Percentiles rank a stretch among this genome's conserved stretches.
These are phyloP conservation scores for Struthio camelus DNA, from an alignment of 2,113 vertebrate species.

Conservation along the genomic window DNA sequence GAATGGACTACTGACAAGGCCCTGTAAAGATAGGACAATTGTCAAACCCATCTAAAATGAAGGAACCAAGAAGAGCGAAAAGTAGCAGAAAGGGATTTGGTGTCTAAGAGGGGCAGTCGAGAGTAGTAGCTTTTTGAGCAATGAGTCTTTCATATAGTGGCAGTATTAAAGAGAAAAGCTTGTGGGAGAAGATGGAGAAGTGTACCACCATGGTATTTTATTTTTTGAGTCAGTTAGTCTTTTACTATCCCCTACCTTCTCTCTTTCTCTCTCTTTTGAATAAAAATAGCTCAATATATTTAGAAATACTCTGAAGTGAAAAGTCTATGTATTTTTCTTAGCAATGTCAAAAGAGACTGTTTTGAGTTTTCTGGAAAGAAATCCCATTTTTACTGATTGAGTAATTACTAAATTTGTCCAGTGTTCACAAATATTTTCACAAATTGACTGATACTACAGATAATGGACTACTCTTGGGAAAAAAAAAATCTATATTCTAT, in stretches of 20 bases:
- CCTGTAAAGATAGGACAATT: neutral
- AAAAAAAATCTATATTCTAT: neutral
- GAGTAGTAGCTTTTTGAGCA: neutral
- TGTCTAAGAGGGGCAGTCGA: neutral
- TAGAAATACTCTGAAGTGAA: neutral
- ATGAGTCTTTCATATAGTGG: neutral
- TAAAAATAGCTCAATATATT: neutral
- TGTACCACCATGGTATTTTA: neutral
- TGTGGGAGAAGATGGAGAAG: neutral
- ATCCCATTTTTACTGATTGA: neutral
- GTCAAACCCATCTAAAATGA: neutral
- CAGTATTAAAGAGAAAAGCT: neutral
- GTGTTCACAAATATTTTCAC: neutral
- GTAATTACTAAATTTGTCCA: accelerated
- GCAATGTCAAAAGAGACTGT: neutral
- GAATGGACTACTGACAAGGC: neutral
- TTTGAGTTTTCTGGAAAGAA: neutral
- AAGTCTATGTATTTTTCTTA: neutral
- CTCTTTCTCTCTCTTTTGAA: neutral
- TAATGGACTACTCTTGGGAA: neutral
- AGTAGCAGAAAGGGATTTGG: neutral
- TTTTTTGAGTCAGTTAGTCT: neutral
- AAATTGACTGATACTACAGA: neutral
- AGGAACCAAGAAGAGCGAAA: neutral
- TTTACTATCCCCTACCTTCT: neutral